A percentile compares a stretch with the other conserved stretches of the same genome.
Evolutionary conservation across 2,888 invertebrate genomes (phyloP).

Genomic region (Agrotis ipsilon): DNA sequence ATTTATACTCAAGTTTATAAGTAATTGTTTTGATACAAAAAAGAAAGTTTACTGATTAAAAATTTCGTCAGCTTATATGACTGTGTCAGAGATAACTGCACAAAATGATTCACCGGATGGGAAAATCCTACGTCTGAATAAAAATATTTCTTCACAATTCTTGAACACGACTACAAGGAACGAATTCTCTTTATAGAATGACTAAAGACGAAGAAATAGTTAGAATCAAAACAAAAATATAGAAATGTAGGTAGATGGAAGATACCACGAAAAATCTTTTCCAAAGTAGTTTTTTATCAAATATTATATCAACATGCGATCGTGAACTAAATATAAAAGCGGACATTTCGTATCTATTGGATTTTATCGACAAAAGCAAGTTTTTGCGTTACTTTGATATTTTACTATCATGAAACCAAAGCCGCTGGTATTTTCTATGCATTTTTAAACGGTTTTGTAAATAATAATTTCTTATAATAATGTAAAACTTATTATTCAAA

Average conservation of each 20-base stretch:
- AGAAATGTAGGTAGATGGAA: background rate
- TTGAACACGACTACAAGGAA: background rate
- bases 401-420: slow-evolving; percentile 26
- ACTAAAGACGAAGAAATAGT: background rate
- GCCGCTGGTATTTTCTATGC: background rate
- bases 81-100: background rate
- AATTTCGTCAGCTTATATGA: background rate
- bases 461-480: background rate
- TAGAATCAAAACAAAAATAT: background rate
- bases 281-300: slow-evolving; percentile 14
- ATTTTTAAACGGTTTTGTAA: slow-evolving; percentile 5
- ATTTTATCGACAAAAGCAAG: slow-evolving; percentile 5
- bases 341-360: slow-evolving; percentile 26
- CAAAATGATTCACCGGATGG: slow-evolving; percentile 9
- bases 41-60: background rate
- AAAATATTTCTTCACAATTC: background rate
- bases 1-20: background rate
- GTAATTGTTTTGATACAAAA: too few relatives aligned
- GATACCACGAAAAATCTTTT: background rate
- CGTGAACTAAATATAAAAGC: slow-evolving; percentile 42
- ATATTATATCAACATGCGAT: slow-evolving; percentile 34
- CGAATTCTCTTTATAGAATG: slow-evolving; percentile 10
- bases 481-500: too few relatives aligned
- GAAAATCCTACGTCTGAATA: background rate
- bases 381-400: slow-evolving; percentile 14